Evolutionary conservation across 2,888 invertebrate genomes (phyloP).

Genomic region (Luperina nickerlii): DNA sequence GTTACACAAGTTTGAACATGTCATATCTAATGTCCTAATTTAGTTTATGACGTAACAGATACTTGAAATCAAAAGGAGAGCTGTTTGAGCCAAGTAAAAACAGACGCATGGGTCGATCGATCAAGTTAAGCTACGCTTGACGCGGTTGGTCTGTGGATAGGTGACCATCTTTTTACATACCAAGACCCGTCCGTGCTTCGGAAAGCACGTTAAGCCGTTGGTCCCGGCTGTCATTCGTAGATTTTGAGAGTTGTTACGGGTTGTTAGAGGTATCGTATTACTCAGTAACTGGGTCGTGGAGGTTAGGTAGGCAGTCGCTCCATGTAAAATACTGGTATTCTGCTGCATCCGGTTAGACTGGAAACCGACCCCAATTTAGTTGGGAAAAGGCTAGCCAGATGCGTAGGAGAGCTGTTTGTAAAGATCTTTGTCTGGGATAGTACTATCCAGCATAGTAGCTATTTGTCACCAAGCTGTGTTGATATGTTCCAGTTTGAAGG

Average conservation of each 20-base stretch:
- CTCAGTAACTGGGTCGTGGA: background rate
- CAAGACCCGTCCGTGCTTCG: background rate
- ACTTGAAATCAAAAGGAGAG: background rate
- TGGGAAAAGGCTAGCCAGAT: background rate
- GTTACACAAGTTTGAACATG: slow-evolving; percentile 39
- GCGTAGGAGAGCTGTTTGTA: background rate
- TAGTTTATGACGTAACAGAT: slow-evolving; percentile 32
- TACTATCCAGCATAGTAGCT: background rate
- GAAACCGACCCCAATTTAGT: background rate
- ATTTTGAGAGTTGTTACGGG: background rate
- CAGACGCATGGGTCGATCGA: background rate
- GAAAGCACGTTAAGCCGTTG: background rate
- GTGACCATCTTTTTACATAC: too few relatives aligned
- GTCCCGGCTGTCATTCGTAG: background rate
- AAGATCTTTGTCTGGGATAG: background rate
- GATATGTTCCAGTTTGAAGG: background rate
- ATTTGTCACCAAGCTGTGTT: background rate
- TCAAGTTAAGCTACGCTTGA: background rate
- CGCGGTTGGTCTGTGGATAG: background rate
- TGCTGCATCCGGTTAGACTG: background rate
- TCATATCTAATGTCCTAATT: slow-evolving; percentile 43
- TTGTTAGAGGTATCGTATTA: background rate
- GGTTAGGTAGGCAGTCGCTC: too few relatives aligned
- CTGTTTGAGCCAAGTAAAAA: background rate
- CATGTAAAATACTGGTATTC: too few relatives aligned